Conservation (phyloP, 2,888 invertebrate genomes). For the Timandra comae region DNA sequence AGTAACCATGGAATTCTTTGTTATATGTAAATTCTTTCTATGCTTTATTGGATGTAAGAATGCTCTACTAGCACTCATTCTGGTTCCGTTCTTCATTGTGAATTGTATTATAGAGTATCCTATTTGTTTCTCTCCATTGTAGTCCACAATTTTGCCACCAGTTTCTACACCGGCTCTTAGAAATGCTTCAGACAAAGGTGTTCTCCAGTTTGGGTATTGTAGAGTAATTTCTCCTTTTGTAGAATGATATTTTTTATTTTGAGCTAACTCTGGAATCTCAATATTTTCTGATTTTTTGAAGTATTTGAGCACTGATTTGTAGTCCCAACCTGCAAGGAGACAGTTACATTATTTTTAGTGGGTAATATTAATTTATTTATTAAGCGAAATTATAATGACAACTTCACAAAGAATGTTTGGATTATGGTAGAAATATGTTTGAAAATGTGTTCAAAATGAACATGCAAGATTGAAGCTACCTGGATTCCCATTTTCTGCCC, state of each 20-base stretch:
- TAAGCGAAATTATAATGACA: too few species aligned
- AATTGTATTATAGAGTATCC: conserved; percentile 82
- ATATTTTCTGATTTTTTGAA: conserved; percentile 84
- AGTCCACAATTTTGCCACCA: conserved; percentile 79
- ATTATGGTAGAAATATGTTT: too few species aligned
- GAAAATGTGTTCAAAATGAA: too few species aligned
- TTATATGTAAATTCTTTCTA: conserved; percentile 79
- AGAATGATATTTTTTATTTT: conserved; percentile 74
- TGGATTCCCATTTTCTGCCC: conserved; percentile 69
- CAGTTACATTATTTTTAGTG: too few species aligned
- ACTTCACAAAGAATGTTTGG: too few species aligned
- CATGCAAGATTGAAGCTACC: conserved; percentile 47
- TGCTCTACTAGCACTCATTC: conserved; percentile 85
- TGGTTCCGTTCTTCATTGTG: conserved; percentile 80
- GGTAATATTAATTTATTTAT: too few species aligned
- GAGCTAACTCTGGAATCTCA: conserved; percentile 51
- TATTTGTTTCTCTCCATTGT: conserved; percentile 80
- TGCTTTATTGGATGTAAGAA: conserved; percentile 78
- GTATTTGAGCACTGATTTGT: conserved; percentile 79
- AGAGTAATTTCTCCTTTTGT: conserved; percentile 78
- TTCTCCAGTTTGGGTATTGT: conserved; percentile 76
- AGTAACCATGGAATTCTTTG: conserved; percentile 76
- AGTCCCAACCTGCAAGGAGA: conserved; percentile 82
- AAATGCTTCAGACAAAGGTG: conserved; percentile 78
- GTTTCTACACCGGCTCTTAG: conserved; percentile 78